Conservation (phyloP, 2,888 invertebrate genomes). For the Torymus aiolomorphi region DNA sequence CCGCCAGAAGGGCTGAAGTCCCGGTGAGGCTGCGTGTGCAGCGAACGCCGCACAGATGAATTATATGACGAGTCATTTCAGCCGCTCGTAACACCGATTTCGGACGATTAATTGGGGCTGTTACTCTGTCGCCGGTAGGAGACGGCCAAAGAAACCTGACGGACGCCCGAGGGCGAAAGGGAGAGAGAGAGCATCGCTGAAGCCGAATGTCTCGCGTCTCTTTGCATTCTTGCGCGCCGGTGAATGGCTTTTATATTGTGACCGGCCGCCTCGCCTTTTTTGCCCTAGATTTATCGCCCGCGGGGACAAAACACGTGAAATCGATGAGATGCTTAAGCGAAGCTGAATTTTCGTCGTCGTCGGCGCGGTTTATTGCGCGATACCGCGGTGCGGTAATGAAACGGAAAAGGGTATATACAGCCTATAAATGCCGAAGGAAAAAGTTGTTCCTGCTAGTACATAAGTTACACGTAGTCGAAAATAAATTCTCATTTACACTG, state of each 20-base stretch:
- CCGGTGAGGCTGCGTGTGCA: too few relatives aligned
- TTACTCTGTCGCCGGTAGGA: slow-evolving; percentile 68
- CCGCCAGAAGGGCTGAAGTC: too few relatives aligned
- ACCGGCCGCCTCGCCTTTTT: not conserved
- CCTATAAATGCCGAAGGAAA: not conserved
- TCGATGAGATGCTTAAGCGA: slow-evolving; percentile 38
- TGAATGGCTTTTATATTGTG: too few relatives aligned
- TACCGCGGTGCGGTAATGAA: slow-evolving; percentile 29
- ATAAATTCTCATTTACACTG: not conserved
- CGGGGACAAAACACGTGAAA: slow-evolving; percentile 22
- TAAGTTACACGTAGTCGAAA: slow-evolving; percentile 11
- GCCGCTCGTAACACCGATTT: slow-evolving; percentile 68
- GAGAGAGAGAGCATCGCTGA: not conserved
- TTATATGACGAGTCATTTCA: slow-evolving; percentile 69
- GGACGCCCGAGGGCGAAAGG: not conserved
- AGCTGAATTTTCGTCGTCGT: slow-evolving; percentile 34
- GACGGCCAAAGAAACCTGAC: slow-evolving; percentile 33
- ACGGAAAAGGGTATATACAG: slow-evolving; percentile 18
- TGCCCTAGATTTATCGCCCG: slow-evolving; percentile 29
- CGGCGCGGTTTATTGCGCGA: slow-evolving; percentile 29
- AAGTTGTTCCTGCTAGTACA: slow-evolving; percentile 19
- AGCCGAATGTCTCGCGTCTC: slow-evolving; percentile 22
- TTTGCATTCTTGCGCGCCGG: slow-evolving; percentile 27
- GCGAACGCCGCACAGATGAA: slow-evolving; percentile 50
- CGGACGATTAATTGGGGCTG: slow-evolving; percentile 69